Evolutionary conservation across 2,888 invertebrate species (phyloP).

Genomic region (Zhengitettix transpicula): DNA sequence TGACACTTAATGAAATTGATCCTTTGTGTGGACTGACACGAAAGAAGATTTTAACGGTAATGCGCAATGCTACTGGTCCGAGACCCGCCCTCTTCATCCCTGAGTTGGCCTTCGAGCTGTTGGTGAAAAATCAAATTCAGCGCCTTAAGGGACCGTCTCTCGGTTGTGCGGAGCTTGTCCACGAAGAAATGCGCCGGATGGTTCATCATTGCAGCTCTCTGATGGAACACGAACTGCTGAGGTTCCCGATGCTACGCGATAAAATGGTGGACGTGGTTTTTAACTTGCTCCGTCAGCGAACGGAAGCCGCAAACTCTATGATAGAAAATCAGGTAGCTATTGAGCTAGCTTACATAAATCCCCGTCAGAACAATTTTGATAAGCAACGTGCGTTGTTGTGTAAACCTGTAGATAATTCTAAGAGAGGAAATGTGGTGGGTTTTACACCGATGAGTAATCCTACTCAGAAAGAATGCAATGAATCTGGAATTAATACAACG

Average conservation of each 20-base stretch:
- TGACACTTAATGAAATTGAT: conserved; percentile 37
- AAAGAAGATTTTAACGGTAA: conserved; percentile 43
- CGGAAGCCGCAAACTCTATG: conserved; percentile 43
- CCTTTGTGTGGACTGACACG: conserved; percentile 38
- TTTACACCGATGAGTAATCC: too few relatives aligned
- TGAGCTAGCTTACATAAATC: conserved; percentile 47
- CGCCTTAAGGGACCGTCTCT: conserved; percentile 42
- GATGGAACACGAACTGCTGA: conserved; percentile 37
- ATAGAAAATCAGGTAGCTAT: conserved; percentile 42
- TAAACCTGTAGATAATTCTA: background rate
- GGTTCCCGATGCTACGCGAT: conserved; percentile 44
- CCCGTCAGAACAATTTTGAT: conserved; percentile 45
- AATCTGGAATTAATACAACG: background rate
- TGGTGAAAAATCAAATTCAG: conserved; percentile 46
- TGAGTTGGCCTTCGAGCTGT: conserved; percentile 41
- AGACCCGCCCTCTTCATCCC: conserved; percentile 27
- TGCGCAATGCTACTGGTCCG: conserved; percentile 41
- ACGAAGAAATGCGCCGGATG: conserved; percentile 47
- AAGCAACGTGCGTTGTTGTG: conserved; percentile 26
- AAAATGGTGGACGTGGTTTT: conserved; percentile 44
- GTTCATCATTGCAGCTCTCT: conserved; percentile 45
- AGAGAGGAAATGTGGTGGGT: background rate
- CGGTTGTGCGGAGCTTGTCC: conserved; percentile 42
- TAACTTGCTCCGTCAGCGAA: conserved; percentile 32
- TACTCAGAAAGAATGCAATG: background rate